These are phyloP conservation scores for Cephus spinipes DNA, from an alignment of 2,888 invertebrate species.

Conservation along the genomic window DNA sequence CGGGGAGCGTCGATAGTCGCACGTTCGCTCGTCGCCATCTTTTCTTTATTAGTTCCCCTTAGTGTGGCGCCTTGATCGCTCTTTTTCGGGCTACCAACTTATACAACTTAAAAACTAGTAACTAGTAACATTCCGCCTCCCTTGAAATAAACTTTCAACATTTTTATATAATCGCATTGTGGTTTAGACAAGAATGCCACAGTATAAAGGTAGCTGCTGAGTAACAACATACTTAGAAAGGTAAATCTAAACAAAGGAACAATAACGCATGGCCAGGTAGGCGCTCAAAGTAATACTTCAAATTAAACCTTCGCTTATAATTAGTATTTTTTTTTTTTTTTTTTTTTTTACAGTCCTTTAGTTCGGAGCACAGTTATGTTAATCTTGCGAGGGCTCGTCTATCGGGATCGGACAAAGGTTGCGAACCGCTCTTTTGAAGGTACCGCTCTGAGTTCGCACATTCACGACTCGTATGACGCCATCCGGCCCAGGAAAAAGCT, in stretches of 20 bases:
- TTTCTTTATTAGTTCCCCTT: too few relatives aligned
- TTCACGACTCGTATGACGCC: constrained; percentile 29
- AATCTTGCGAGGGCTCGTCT: background rate
- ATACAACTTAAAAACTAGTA: too few relatives aligned
- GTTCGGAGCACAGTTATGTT: background rate
- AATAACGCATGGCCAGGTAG: too few relatives aligned
- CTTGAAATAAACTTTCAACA: constrained; percentile 7
- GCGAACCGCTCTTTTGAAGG: background rate
- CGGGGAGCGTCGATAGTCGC: too few relatives aligned
- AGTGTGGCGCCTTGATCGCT: too few relatives aligned
- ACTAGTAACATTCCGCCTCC: background rate
- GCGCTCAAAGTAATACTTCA: too few relatives aligned
- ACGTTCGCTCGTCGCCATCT: too few relatives aligned
- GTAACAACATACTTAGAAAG: background rate
- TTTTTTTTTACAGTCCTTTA: constrained; percentile 1
- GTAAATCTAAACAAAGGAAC: background rate
- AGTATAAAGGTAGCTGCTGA: background rate
- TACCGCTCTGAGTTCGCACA: constrained; percentile 25
- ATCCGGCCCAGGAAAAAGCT: constrained; percentile 33
- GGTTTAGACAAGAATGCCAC: background rate
- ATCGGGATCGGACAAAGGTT: constrained; percentile 9
- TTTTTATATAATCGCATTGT: background rate
- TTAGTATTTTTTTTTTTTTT: background rate
- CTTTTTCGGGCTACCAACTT: too few relatives aligned
- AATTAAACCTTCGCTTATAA: too few relatives aligned